These are phyloP conservation scores for Irena cyanogastra DNA, from an alignment of 2,113 vertebrate genomes.

Conservation along the genomic window DNA sequence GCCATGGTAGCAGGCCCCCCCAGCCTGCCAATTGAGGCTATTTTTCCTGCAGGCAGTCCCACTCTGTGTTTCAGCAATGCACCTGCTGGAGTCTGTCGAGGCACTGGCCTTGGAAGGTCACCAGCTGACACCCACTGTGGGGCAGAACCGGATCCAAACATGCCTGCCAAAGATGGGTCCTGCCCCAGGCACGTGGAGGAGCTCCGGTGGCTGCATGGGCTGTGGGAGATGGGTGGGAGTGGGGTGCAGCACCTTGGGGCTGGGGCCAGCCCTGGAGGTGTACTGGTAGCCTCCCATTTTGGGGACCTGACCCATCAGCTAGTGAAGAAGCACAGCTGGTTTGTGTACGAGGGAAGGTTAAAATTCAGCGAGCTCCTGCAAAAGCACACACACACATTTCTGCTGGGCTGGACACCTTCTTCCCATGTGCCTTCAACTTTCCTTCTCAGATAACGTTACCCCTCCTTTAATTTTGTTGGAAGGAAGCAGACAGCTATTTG, in stretches of 20 bases:
- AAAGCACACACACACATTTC: accelerated
- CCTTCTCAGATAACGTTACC: background rate
- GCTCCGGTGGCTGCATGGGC: accelerated
- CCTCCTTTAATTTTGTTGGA: background rate
- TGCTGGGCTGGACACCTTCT: background rate
- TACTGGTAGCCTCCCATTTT: background rate
- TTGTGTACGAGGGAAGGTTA: background rate
- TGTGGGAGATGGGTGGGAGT: background rate
- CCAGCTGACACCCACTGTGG: background rate
- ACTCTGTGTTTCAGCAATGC: background rate
- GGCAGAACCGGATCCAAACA: accelerated
- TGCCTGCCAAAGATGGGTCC: background rate
- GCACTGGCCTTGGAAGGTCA: background rate
- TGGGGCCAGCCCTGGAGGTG: background rate
- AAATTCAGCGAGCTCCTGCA: background rate
- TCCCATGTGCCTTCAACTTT: background rate
- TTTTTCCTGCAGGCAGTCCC: background rate
- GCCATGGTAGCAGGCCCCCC: background rate
- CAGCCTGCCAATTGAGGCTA: background rate
- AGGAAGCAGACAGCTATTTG: conserved; percentile 25
- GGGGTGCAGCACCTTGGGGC: background rate
- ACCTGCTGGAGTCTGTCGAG: background rate
- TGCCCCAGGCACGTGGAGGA: background rate
- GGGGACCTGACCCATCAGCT: background rate
- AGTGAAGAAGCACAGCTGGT: background rate